phyloP scores from a whole-genome alignment of 2,797 vertebrate genomes.

The Acropternis orthonyx region DNA sequence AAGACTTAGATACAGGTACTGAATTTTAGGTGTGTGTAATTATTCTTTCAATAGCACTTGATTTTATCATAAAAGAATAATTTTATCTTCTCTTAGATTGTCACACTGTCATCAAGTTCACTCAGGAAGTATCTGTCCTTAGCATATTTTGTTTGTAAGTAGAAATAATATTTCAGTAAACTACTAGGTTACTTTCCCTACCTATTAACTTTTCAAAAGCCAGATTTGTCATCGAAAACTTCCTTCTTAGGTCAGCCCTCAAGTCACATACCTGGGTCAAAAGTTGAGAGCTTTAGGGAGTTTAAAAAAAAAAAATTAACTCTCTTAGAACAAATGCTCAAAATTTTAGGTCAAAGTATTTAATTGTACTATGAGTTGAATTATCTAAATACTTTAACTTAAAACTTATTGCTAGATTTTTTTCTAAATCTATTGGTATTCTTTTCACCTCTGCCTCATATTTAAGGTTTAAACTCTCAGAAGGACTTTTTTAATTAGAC shows the following conservation, averaged over 20 bases:
- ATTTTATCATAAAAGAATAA: neutral
- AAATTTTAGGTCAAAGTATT: neutral
- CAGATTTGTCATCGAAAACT: neutral
- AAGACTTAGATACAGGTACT: neutral
- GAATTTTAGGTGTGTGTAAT: neutral
- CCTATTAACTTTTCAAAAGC: neutral
- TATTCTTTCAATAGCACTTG: neutral
- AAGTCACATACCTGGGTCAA: neutral
- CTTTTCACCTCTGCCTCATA: neutral
- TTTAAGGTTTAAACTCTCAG: neutral
- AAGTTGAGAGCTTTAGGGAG: neutral
- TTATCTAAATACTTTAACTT: neutral
- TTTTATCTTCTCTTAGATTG: neutral
- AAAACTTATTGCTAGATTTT: neutral
- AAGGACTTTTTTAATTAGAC: neutral
- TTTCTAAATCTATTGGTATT: neutral
- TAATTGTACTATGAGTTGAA: neutral
- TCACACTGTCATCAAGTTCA: neutral
- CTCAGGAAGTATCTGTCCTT: neutral
- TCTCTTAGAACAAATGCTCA: neutral
- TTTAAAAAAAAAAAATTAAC: neutral
- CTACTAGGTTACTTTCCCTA: neutral
- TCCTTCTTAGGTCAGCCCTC: neutral
- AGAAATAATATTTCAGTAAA: neutral
- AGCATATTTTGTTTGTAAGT: neutral